These are phyloP conservation scores for Nerophis ophidion DNA, from an alignment of 2,113 vertebrate species.

Conservation along the genomic window DNA sequence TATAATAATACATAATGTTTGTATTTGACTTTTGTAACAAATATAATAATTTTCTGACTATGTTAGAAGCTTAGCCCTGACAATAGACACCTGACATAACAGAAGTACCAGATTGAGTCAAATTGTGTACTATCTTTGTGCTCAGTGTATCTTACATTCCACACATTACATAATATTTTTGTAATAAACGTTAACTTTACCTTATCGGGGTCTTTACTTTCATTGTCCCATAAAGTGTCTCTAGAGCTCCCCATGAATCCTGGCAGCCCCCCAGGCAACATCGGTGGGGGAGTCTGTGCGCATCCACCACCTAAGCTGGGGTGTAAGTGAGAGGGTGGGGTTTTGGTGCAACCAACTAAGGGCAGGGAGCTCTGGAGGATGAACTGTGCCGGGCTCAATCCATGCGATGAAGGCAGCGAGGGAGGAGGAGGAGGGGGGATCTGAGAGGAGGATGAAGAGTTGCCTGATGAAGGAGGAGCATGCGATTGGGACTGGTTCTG, in stretches of 20 bases:
- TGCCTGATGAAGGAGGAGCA: slow-evolving; percentile 45
- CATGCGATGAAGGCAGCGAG: slow-evolving; percentile 56
- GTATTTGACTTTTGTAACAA: too few relatives aligned
- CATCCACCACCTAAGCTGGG: slow-evolving; percentile 62
- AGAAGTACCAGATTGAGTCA: not conserved
- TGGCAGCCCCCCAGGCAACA: slow-evolving; percentile 46
- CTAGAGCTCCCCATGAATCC: slow-evolving; percentile 51
- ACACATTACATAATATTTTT: not conserved
- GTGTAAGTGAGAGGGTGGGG: slow-evolving; percentile 78
- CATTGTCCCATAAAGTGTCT: slow-evolving; percentile 67
- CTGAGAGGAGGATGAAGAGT: slow-evolving; percentile 63
- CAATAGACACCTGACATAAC: not conserved
- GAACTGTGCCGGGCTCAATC: slow-evolving; percentile 71
- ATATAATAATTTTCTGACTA: not conserved
- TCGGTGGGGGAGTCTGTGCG: slow-evolving; percentile 71
- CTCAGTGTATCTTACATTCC: not conserved
- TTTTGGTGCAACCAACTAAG: slow-evolving; percentile 77
- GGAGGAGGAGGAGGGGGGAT: slow-evolving; percentile 69
- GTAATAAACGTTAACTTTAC: slow-evolving; percentile 32
- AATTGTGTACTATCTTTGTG: not conserved
- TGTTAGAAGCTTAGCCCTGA: not conserved
- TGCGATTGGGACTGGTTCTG: slow-evolving; percentile 69
- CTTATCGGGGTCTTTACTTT: slow-evolving; percentile 76
- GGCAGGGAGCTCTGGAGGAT: slow-evolving; percentile 81
- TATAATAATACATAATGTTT: too few relatives aligned